Percentiles rank a stretch among this genome's conserved stretches.
These are phyloP conservation scores for Dipodomys ordii DNA, from an alignment of 2,113 vertebrate species.

Conservation along the genomic window DNA sequence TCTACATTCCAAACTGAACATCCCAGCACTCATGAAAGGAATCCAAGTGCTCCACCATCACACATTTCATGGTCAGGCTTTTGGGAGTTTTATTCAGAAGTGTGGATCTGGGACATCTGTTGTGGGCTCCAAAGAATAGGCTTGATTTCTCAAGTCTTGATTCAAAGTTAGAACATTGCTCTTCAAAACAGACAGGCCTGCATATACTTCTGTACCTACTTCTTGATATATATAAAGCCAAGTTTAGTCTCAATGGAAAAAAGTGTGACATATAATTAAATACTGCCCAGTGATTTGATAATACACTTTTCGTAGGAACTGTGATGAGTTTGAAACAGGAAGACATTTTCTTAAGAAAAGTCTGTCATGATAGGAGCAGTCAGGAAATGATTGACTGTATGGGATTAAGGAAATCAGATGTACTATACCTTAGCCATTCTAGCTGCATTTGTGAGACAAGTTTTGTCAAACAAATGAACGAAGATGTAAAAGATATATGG, in stretches of 20 bases:
- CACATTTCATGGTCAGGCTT: not conserved
- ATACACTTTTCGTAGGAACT: not conserved
- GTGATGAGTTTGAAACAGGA: not conserved
- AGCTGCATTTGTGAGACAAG: not conserved
- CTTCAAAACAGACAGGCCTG: conserved; percentile 17
- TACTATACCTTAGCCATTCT: not conserved
- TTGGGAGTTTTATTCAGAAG: not conserved
- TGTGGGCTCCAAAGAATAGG: not conserved
- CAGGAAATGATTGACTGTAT: not conserved
- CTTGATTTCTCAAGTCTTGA: not conserved
- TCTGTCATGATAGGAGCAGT: not conserved
- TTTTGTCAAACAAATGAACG: not conserved
- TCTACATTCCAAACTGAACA: not conserved
- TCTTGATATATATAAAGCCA: not conserved
- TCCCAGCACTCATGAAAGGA: not conserved
- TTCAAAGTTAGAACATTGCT: conserved; percentile 28
- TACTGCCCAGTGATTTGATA: not conserved
- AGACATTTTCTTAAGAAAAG: not conserved
- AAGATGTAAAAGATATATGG: not conserved
- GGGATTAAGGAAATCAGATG: not conserved
- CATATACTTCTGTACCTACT: not conserved
- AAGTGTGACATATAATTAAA: not conserved
- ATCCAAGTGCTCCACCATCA: not conserved
- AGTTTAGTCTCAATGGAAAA: not conserved
- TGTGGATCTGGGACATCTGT: not conserved